phyloP scores from a whole-genome alignment of 2,888 invertebrate genomes.

The Adelphocoris suturalis region DNA sequence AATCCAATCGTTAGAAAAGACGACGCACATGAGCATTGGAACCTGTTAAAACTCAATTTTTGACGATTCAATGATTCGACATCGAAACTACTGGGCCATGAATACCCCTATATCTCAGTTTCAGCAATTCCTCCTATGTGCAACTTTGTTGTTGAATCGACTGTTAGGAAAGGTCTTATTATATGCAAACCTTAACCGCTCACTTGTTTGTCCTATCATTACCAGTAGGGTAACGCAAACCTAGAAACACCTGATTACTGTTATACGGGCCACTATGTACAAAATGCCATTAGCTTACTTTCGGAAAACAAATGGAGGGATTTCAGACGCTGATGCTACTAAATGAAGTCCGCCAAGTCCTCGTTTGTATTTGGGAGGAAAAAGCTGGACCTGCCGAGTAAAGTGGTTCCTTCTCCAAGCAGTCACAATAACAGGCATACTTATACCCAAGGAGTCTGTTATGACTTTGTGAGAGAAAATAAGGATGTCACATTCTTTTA shows the following conservation, averaged over 20 bases:
- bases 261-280: neutral
- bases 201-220: neutral
- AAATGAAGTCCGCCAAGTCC: constrained; percentile 89
- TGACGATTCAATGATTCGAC: too few species aligned
- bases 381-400: constrained; percentile 84
- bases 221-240: neutral
- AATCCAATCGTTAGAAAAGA: too few species aligned
- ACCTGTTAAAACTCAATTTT: too few species aligned
- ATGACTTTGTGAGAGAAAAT: constrained; percentile 48
- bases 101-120: too few species aligned
- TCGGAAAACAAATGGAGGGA: constrained; percentile 87
- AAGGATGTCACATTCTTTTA: constrained; percentile 66
- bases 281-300: constrained; percentile 79
- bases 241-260: neutral
- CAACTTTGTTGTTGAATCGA: too few species aligned
- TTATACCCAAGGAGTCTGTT: constrained; percentile 17
- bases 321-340: constrained; percentile 84
- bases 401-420: constrained; percentile 85
- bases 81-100: too few species aligned
- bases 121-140: too few species aligned
- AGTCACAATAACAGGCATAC: constrained; percentile 82
- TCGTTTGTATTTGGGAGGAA: constrained; percentile 84
- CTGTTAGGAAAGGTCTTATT: too few species aligned
- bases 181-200: too few species aligned
- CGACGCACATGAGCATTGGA: too few species aligned